Conservation (phyloP, 2,113 vertebrate genomes). For the Lasiurus borealis region DNA sequence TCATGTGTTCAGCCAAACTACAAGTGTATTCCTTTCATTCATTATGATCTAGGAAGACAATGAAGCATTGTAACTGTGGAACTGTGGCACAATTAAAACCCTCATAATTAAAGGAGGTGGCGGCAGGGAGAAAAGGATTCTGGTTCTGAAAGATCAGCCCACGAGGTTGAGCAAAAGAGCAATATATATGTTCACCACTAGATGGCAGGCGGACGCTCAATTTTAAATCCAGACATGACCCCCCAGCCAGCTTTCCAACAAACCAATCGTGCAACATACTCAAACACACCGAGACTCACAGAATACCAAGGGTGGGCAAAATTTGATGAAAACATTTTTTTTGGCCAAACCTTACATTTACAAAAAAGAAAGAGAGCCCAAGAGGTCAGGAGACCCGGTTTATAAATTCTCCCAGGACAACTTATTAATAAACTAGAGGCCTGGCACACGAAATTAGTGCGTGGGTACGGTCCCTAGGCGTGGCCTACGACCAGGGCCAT, state of each 20-base stretch:
- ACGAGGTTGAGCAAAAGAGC: background rate
- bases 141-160: background rate
- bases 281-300: background rate
- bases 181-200: constrained; percentile 52
- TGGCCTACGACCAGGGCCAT: no score
- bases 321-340: no score
- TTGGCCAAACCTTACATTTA: background rate
- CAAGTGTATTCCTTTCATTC: constrained; percentile 37
- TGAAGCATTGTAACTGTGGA: constrained; percentile 37
- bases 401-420: background rate
- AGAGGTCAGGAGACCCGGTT: background rate
- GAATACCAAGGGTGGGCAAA: background rate
- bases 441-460: no score
- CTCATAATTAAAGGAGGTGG: constrained; percentile 1
- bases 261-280: background rate
- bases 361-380: background rate
- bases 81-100: constrained; percentile 32
- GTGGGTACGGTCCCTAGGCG: no score
- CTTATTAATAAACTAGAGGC: background rate
- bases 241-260: background rate
- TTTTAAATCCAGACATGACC: background rate
- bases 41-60: background rate
- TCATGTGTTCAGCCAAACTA: background rate
- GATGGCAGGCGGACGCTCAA: constrained; percentile 41
- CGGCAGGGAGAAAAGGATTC: background rate